These are phyloP conservation scores for Loris lydekkerianus DNA, from an alignment of 2,797 vertebrate species.

Conservation along the genomic window DNA sequence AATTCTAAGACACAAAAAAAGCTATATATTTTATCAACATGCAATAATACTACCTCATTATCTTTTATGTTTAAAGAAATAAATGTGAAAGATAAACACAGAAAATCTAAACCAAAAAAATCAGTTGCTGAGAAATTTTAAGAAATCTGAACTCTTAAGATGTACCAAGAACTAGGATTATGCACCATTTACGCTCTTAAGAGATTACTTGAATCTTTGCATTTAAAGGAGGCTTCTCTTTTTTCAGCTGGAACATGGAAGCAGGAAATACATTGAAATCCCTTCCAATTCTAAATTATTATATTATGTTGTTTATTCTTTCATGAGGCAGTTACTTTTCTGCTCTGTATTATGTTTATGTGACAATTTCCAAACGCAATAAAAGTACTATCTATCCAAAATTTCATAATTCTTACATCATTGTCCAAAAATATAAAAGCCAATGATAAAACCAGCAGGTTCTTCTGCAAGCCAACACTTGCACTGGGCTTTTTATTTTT, in stretches of 20 bases:
- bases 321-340: background rate
- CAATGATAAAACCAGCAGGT: background rate
- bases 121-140: background rate
- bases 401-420: background rate
- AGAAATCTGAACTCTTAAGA: background rate
- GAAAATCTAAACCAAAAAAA: background rate
- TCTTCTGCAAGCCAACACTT: background rate
- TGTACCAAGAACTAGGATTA: background rate
- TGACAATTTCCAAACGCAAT: background rate
- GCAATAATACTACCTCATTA: background rate
- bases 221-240: background rate
- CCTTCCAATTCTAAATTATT: background rate
- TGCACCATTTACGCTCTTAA: background rate
- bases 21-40: background rate
- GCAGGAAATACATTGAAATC: background rate
- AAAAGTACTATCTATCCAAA: background rate
- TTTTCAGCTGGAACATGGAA: background rate
- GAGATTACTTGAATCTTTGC: background rate
- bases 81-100: background rate
- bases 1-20: background rate
- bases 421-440: background rate
- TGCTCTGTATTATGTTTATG: background rate
- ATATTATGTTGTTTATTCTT: background rate
- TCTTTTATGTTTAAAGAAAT: background rate
- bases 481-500: background rate